phyloP scores from a whole-genome alignment of 2,888 invertebrate species.

The Cryptocheilus praepositus region DNA sequence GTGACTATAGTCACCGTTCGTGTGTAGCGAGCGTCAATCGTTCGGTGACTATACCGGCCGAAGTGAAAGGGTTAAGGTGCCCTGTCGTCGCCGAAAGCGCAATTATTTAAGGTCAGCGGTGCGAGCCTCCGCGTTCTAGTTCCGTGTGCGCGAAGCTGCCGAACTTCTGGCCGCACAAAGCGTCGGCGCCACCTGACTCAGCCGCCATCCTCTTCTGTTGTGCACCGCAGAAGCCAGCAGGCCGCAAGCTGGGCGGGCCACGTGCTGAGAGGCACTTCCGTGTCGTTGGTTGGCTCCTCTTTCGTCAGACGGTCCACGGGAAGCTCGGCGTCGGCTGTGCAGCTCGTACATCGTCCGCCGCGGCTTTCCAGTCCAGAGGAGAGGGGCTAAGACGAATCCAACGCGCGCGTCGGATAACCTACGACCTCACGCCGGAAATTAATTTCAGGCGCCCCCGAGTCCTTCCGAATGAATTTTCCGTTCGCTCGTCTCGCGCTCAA shows the following conservation, averaged over 20 bases:
- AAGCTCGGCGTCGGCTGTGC: conserved; percentile 4
- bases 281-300: conserved; percentile 35
- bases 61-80: too few relatives aligned
- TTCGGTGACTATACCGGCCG: too few relatives aligned
- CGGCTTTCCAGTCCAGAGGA: neutral
- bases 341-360: neutral
- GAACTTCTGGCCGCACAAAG: too few relatives aligned
- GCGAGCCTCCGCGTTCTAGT: neutral
- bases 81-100: too few relatives aligned
- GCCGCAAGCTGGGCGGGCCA: conserved; percentile 21
- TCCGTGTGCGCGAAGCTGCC: too few relatives aligned
- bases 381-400: conserved; percentile 37
- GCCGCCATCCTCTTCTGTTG: conserved; percentile 29
- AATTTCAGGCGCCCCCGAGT: conserved; percentile 43
- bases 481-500: conserved; percentile 19
- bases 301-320: conserved; percentile 44
- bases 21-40: too few relatives aligned
- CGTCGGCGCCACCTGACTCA: conserved; percentile 17
- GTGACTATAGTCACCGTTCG: too few relatives aligned
- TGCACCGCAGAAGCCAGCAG: conserved; percentile 20
- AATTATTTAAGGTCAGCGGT: too few relatives aligned
- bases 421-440: conserved; percentile 44
- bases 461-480: conserved; percentile 33
- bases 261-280: conserved; percentile 37
- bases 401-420: conserved; percentile 39